Evolutionary conservation across 2,888 invertebrate species (phyloP), one percentile per base, ranked within the genome.

Genomic region (Amphipyra berbera): DNA sequence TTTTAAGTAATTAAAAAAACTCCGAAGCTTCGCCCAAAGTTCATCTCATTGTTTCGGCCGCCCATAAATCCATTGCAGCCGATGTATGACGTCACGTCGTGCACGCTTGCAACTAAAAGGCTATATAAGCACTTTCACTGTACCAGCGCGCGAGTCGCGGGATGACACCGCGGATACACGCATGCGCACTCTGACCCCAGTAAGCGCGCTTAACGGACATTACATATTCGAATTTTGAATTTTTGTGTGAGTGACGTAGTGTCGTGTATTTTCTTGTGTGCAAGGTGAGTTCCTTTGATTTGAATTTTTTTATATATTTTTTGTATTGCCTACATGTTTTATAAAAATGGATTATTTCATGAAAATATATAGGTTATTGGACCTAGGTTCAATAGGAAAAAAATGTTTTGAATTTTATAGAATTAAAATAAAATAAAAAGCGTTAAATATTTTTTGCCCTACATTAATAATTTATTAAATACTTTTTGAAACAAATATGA

Each of bases 101-200:
- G 85, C 83, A 83, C 78, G 75, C 80, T 82, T 88, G 89, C 90
- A 89, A 79, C 85, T 83, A 84, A 76, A 87, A 92, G 89, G 93
- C 93, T 94, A 94, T 94, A 94, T 93, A 94, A 93, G 81, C 88
- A 92, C 94, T 94, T 93, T 94, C 94, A 90, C 94, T 88, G 70
- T 58, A 65, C 81, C 79, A 80, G 88, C 92, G 85, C 91, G 82
- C 82, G 91, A 94, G 93, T 93, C 88, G 90, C 88, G 89, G 86
- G 88, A 89, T 88, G 88, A 84, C 81, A 83, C 86, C 79, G 82
- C 82, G 78, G 65, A 37, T 52, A 75, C 81, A 79, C 88, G 89
- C 90, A 90, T 83, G 83, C 90, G 92, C 92, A 91, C 93, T 92
- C 91, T 93, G 93, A 93, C 92, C 92, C 85, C 85, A 82, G 81